Percentiles rank a stretch among this genome's conserved stretches.
phyloP scores from a whole-genome alignment of 2,888 invertebrate genomes.

The Melinaea marsaeus region DNA sequence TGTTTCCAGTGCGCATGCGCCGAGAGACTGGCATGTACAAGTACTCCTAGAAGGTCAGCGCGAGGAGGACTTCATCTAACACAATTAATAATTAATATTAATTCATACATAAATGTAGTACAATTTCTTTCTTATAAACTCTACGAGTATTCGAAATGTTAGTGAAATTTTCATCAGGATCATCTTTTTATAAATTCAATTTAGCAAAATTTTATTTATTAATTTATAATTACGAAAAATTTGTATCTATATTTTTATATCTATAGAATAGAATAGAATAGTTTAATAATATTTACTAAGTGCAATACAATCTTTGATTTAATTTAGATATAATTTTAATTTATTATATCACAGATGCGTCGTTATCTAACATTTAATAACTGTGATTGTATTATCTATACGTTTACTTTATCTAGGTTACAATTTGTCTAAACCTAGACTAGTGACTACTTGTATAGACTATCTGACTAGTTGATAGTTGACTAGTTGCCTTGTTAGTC shows the following conservation, averaged over 20 bases:
- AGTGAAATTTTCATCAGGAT: neutral
- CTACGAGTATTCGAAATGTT: neutral
- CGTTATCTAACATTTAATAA: neutral
- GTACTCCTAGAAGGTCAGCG: conserved; percentile 53
- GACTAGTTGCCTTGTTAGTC: neutral
- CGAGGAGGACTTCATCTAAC: conserved; percentile 6
- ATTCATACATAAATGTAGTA: neutral
- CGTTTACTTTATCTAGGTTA: neutral
- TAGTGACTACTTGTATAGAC: neutral
- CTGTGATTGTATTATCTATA: conserved; percentile 1
- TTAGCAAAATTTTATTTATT: neutral
- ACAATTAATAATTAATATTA: neutral
- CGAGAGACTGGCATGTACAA: conserved; percentile 73
- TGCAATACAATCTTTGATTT: conserved; percentile 26
- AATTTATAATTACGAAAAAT: neutral
- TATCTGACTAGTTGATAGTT: neutral
- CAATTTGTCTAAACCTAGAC: conserved; percentile 1
- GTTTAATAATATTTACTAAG: conserved; percentile 11
- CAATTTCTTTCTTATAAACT: neutral
- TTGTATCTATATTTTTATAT: neutral
- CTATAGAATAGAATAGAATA: neutral
- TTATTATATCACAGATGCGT: neutral
- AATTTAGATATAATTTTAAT: conserved; percentile 11
- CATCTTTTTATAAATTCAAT: too few species aligned
- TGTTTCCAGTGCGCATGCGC: conserved; percentile 72